Evolutionary conservation across 2,113 vertebrate species (phyloP).

Genomic region (Melozone crissalis): DNA sequence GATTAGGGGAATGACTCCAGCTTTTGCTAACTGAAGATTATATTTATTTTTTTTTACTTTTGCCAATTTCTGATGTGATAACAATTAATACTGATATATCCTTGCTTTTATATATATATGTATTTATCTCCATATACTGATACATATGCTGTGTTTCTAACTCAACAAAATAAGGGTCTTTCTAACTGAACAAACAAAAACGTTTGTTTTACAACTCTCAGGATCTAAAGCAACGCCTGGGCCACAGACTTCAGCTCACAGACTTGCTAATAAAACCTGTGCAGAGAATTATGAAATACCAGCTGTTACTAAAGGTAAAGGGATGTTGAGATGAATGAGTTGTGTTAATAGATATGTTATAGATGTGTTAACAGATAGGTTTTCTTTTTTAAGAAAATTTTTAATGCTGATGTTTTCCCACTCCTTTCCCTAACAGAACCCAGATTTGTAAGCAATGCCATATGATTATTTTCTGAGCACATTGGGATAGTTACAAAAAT

Average conservation of each 20-base stretch:
- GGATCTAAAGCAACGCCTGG: conserved; percentile 93
- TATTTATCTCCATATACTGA: not conserved
- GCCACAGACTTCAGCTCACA: conserved; percentile 91
- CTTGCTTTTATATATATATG: not conserved
- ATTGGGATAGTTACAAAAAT: not conserved
- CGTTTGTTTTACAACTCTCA: conserved; percentile 49
- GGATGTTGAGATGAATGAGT: not conserved
- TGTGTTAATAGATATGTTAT: not conserved
- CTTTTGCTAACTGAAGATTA: not conserved
- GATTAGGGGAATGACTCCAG: not conserved
- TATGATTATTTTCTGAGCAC: not conserved
- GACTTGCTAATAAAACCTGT: conserved; percentile 96
- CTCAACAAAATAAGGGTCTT: not conserved
- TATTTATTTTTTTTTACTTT: not conserved
- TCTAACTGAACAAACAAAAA: not conserved
- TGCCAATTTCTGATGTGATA: not conserved
- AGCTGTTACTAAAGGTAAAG: conserved; percentile 94
- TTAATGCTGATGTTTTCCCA: not conserved
- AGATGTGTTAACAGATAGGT: not conserved
- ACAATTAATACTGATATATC: not conserved
- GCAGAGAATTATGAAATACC: conserved; percentile 98
- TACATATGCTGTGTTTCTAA: not conserved
- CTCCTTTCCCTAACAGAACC: not conserved
- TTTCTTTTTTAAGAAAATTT: not conserved
- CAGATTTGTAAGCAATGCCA: not conserved